Evolutionary conservation across 2,113 vertebrate genomes (phyloP).

Genomic region (Tupaia chinensis): DNA sequence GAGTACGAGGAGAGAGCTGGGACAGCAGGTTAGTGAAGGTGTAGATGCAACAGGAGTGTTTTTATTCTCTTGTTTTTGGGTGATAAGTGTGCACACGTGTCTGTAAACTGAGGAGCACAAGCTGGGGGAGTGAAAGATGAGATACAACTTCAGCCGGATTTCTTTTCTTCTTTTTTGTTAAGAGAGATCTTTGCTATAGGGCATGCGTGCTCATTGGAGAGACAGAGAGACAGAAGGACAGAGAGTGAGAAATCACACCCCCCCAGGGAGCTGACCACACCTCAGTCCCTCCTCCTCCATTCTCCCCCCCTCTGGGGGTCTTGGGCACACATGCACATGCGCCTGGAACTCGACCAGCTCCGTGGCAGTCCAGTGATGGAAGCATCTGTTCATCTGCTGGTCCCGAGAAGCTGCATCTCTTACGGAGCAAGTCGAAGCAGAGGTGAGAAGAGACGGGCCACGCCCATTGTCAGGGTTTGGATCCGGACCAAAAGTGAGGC

Average conservation of each 20-base stretch:
- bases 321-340: too few species aligned
- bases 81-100: slow-evolving; percentile 14
- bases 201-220: too few species aligned
- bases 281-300: too few species aligned
- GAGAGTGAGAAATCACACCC: too few species aligned
- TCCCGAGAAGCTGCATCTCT: not conserved
- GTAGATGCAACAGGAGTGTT: not conserved
- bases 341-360: too few species aligned
- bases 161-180: too few species aligned
- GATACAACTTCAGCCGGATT: not conserved
- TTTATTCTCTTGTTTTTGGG: not conserved
- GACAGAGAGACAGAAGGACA: too few species aligned
- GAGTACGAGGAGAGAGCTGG: not conserved
- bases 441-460: not conserved
- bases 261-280: too few species aligned
- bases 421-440: not conserved
- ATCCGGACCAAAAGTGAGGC: not conserved
- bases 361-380: too few species aligned
- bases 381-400: too few species aligned
- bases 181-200: too few species aligned
- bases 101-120: not conserved
- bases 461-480: not conserved
- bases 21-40: not conserved
- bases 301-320: too few species aligned
- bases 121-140: not conserved